Evolutionary conservation across 2,888 invertebrate genomes (phyloP), one percentile per base, ranked within the genome.

Genomic region (Sialis fuliginosa): DNA sequence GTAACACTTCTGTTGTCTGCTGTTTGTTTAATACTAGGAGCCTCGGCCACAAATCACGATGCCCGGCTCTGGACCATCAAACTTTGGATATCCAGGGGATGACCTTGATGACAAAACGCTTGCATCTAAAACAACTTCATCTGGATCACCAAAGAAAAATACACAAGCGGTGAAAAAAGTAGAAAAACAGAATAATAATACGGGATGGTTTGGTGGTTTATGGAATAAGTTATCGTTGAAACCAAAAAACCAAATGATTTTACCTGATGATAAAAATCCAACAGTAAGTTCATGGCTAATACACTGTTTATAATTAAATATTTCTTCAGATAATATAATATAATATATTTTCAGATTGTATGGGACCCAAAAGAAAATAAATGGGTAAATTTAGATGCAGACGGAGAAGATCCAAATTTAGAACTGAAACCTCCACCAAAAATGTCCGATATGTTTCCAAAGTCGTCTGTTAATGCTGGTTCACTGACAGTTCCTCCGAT

Each of bases 241-340:
- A 55, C 81, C 86, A 41, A 89, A 87, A 67, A 92, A 91, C 72
- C 91, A 92, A 72, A 92, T 92, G 90, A 91, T 86, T 60, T 71
- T 95, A 55, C 93, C 95, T 1, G 92, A 93, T 67, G 93, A 95
- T 67, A 91, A 83, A 64, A 85, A 93, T 69, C 91, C 90, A 52
- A 70, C 84, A 52, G 88, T 89, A 70, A 76, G 77, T 69, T 53
- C n/a, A 41, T 40, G 31, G 8, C 44, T 12, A 13, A 46, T 10
- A 33, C 44, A 22, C 43, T 34, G 33, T 46, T 10, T 37, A 30
- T 13, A 42, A 31, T 8, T 22, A 33, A n/a, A n/a, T 12, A 8
- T 10, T 13, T 10, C n/a, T 37, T 35, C 2, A 4, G 2, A 40
- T 45, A n/a, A 22, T 42, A 32, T 6, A 13, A 22, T 6, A 6